A percentile compares a stretch with the other conserved stretches of the same genome.
Conservation (phyloP, 2,113 vertebrate genomes). For the Corydoras sp. region DNA sequence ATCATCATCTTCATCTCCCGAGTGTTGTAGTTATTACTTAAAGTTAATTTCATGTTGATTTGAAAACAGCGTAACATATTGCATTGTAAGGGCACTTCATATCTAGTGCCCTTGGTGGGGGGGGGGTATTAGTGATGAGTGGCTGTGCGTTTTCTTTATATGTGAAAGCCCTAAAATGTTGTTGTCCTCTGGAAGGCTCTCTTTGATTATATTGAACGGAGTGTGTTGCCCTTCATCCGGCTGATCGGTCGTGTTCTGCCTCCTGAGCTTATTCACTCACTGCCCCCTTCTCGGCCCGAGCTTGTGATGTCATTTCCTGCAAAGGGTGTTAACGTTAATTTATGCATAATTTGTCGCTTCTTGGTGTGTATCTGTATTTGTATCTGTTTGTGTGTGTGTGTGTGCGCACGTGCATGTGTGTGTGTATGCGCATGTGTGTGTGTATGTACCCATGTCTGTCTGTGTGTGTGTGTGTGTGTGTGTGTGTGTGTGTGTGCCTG, state of each 20-base stretch:
- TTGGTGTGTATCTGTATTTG: background rate
- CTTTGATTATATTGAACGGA: slow-evolving; percentile 44
- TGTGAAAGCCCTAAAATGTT: slow-evolving; percentile 25
- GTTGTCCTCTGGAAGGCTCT: slow-evolving; percentile 42
- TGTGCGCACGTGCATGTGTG: too few species aligned
- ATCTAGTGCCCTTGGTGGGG: slow-evolving; percentile 22
- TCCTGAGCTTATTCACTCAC: slow-evolving; percentile 7
- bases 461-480: too few species aligned
- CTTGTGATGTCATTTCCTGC: too few species aligned
- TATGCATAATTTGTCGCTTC: too few species aligned
- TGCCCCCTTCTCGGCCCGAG: too few species aligned
- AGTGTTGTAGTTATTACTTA: too few species aligned
- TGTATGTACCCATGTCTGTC: too few species aligned
- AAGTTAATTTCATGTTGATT: background rate
- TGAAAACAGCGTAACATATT: background rate
- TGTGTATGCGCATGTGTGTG: too few species aligned
- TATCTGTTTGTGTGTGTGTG: background rate
- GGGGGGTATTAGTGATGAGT: slow-evolving; percentile 14
- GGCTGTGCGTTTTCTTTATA: slow-evolving; percentile 34
- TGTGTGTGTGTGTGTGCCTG: too few species aligned
- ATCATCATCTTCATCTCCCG: too few species aligned
- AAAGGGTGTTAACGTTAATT: too few species aligned
- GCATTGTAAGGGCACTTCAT: slow-evolving; percentile 24
- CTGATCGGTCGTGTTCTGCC: slow-evolving; percentile 6
- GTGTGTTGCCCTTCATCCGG: slow-evolving; percentile 47